phyloP scores from a whole-genome alignment of 2,888 invertebrate genomes.

The Phaonia tiefii region DNA sequence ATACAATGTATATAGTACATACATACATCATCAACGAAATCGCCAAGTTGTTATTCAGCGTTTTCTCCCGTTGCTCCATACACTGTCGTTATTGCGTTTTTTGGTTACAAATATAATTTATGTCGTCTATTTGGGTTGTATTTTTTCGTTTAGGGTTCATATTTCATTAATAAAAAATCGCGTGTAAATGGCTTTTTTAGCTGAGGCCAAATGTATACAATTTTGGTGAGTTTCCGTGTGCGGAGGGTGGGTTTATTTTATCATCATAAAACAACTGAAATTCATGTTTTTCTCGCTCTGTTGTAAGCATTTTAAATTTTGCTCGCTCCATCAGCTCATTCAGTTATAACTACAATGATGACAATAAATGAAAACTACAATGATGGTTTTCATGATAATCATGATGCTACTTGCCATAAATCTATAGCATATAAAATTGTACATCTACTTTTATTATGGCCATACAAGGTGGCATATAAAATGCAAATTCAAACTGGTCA shows the following conservation, averaged over 20 bases:
- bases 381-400: neutral
- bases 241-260: neutral
- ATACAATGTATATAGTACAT: no score
- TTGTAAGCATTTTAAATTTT: conserved; percentile 7
- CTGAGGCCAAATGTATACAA: conserved; percentile 15
- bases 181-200: conserved; percentile 65
- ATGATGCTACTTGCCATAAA: conserved; percentile 44
- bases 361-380: neutral
- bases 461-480: neutral
- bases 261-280: conserved; percentile 41
- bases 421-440: neutral
- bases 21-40: no score
- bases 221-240: conserved; percentile 7
- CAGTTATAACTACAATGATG: neutral
- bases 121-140: conserved; percentile 46
- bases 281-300: conserved; percentile 48
- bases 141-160: conserved; percentile 40
- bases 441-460: neutral
- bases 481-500: neutral
- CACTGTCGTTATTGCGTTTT: conserved; percentile 25
- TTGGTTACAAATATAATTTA: conserved; percentile 55
- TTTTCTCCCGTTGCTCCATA: neutral
- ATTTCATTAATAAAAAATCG: conserved; percentile 57
- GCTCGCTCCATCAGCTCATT: conserved; percentile 2
- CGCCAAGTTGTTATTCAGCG: neutral